phyloP scores from a whole-genome alignment of 2,888 invertebrate genomes.

The Oxystoma pomonae region DNA sequence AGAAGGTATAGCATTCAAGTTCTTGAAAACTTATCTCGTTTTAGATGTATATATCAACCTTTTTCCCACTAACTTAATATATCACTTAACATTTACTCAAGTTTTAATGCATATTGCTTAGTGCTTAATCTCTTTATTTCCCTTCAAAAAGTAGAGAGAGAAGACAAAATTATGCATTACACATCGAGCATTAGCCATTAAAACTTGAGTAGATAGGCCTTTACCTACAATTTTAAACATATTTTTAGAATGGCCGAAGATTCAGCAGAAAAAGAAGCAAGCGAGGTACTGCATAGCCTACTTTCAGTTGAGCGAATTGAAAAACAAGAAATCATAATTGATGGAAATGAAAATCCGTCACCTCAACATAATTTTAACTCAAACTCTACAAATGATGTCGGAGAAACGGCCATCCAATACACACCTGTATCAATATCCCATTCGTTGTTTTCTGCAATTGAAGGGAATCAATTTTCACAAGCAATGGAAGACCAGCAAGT shows the following conservation, averaged over 20 bases:
- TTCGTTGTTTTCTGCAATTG: conserved; percentile 45
- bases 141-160: too few species aligned
- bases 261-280: conserved; percentile 67
- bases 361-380: conserved; percentile 40
- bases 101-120: too few species aligned
- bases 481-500: conserved; percentile 47
- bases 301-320: conserved; percentile 63
- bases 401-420: conserved; percentile 53
- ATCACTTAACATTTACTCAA: too few species aligned
- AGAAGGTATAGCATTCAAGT: too few species aligned
- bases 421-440: conserved; percentile 53
- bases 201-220: too few species aligned
- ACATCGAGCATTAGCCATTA: too few species aligned
- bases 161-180: too few species aligned
- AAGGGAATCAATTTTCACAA: conserved; percentile 43
- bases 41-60: too few species aligned
- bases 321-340: conserved; percentile 46
- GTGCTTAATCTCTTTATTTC: too few species aligned
- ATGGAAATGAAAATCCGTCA: conserved; percentile 37
- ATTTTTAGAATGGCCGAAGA: conserved; percentile 61
- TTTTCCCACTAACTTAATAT: too few species aligned
- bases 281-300: conserved; percentile 64
- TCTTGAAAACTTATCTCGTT: too few species aligned
- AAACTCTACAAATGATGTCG: conserved; percentile 36
- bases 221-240: too few species aligned